Base-by-base conservation (phyloP, 1,140 invertebrate species). In the Tigriopus japonicus region DNA sequence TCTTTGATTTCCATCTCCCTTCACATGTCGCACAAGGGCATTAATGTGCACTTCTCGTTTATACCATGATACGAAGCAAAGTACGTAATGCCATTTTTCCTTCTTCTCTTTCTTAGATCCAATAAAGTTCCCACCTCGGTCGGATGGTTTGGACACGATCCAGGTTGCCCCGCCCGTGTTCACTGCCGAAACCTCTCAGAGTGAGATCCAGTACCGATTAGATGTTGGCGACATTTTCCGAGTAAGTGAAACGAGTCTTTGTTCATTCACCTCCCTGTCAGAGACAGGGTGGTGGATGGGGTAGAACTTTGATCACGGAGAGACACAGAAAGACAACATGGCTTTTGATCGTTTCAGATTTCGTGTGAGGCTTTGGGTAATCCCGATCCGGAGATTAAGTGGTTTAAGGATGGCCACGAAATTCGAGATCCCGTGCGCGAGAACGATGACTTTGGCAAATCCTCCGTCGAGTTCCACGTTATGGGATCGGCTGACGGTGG, bases 401-500 rank as follows among this genome's bases (percentile, higher is more conserved):
- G 64, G 64, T 63, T 28, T 54, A 59, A 62, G 52, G 63, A 65
- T 53, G 64, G 62, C 43, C 51, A 42, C 10, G 24, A 14, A 17
- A 21, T 42, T 35, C 41, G 43, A 15, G 35, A 43, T 19, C 23
- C n/a, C 43, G 60, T 6, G 14, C 15, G 42, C 6, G 24, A 41
- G 15, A 28, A 21, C 12, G 14, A 28, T 24, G 28, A 35, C 28
- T 35, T 35, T 35, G 55, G 55, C 2, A n/a, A 28, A 28, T 42
- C 42, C 23, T 14, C 35, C 17, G 42, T 45, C 54, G 15, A 17
- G 12, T 49, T 62, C n/a, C 21, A 56, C 12, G 28, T 52, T 17
- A 35, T 45, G 45, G 12, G 43, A 13, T 40, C 24, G 42, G 23
- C 54, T 10, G 94, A 98, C 72, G 91, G 87, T 19, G 95, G 95